These are phyloP conservation scores for Ectobius pallidus DNA, from an alignment of 2,888 invertebrate genomes.

Conservation along the genomic window DNA sequence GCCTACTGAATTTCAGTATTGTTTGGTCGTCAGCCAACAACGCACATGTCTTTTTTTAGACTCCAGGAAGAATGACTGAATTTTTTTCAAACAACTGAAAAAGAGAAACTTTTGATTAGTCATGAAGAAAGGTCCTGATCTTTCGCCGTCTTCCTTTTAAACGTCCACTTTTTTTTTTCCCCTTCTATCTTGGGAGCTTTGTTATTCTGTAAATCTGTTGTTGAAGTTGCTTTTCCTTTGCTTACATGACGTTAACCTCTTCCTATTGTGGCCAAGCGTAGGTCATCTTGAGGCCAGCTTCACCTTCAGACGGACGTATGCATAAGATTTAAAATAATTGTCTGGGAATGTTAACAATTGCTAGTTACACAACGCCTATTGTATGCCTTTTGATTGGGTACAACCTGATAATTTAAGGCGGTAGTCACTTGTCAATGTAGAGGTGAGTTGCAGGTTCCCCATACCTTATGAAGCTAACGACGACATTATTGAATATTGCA, in stretches of 20 bases:
- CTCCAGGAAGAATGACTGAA: background rate
- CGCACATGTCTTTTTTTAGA: background rate
- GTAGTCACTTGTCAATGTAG: too few species aligned
- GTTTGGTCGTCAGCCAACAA: too few species aligned
- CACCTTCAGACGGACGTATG: constrained; percentile 2
- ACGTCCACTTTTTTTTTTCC: background rate
- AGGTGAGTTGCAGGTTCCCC: too few species aligned
- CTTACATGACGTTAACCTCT: background rate
- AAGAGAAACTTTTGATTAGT: constrained; percentile 8
- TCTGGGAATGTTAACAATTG: constrained; percentile 4
- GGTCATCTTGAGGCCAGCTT: constrained; percentile 13
- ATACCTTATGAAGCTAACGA: too few species aligned
- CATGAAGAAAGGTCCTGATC: constrained; percentile 6
- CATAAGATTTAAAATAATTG: constrained; percentile 13
- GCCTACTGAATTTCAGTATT: too few species aligned
- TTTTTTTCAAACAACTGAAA: background rate
- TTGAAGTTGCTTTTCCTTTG: background rate
- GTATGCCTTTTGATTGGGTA: too few species aligned
- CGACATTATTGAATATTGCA: too few species aligned
- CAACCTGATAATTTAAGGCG: too few species aligned
- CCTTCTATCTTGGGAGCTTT: background rate
- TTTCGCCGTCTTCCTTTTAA: background rate
- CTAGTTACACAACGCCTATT: background rate
- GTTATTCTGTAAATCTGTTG: constrained; percentile 9
- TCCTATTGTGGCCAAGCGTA: background rate